phyloP scores from a whole-genome alignment of 2,797 vertebrate species.

The Coreius guichenoti region DNA sequence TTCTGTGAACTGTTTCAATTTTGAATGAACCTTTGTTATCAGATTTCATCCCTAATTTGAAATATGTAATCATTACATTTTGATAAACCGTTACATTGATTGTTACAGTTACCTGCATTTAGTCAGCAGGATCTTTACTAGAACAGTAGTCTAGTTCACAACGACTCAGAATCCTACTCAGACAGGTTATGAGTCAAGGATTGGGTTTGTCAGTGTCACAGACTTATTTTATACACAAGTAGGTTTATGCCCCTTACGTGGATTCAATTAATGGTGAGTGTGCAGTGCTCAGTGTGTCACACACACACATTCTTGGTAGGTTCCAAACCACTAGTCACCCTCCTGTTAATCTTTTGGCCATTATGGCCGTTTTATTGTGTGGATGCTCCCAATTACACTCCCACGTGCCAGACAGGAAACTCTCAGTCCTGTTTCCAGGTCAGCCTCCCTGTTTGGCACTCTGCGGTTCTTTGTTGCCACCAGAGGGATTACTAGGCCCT shows the following conservation, averaged over 20 bases:
- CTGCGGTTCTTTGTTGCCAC: neutral
- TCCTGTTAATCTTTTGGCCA: constrained; percentile 27
- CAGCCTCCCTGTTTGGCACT: constrained; percentile 8
- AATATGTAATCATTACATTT: neutral
- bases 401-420: constrained; percentile 39
- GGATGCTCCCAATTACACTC: constrained; percentile 37
- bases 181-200: constrained; percentile 38
- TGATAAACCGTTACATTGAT: neutral
- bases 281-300: neutral
- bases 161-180: constrained; percentile 21
- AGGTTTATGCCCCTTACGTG: constrained; percentile 36
- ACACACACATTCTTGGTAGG: neutral
- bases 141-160: constrained; percentile 15
- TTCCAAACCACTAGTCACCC: constrained; percentile 38
- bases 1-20: neutral
- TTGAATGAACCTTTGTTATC: too few species aligned
- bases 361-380: constrained; percentile 30
- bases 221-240: constrained; percentile 22
- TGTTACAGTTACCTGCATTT: neutral
- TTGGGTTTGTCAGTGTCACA: constrained; percentile 37
- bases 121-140: constrained; percentile 1
- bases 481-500: neutral
- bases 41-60: neutral
- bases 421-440: constrained; percentile 6
- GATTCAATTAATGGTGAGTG: constrained; percentile 4